Percentiles rank a stretch among this genome's conserved stretches.
These are phyloP conservation scores for Bathynomus jamesi DNA, from an alignment of 1,140 invertebrate genomes.

Conservation along the genomic window DNA sequence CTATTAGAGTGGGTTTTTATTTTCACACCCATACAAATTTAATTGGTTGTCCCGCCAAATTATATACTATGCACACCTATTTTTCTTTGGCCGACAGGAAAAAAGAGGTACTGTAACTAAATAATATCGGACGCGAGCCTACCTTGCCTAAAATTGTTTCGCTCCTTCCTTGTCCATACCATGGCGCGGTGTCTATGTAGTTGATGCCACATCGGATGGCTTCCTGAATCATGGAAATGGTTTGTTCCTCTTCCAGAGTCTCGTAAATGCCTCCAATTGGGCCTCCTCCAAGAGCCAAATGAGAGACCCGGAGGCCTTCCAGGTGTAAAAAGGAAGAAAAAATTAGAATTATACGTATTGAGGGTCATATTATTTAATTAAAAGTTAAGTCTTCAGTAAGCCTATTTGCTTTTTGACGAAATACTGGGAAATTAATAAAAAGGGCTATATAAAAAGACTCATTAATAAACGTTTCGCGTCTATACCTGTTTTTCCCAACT, in stretches of 20 bases:
- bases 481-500: constrained; percentile 43
- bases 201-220: constrained; percentile 74
- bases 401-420: too few species aligned
- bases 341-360: too few species aligned
- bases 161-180: constrained; percentile 61
- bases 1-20: too few species aligned
- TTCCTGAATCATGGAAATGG: constrained; percentile 57
- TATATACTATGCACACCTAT: not conserved
- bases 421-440: too few species aligned
- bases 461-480: too few species aligned
- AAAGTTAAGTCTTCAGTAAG: too few species aligned
- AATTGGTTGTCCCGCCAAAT: too few species aligned
- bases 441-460: too few species aligned
- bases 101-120: not conserved
- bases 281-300: constrained; percentile 50
- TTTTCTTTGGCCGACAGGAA: too few species aligned
- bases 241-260: constrained; percentile 51
- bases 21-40: too few species aligned
- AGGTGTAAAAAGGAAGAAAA: not conserved
- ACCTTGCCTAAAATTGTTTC: constrained; percentile 74
- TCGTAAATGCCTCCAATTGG: constrained; percentile 5
- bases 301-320: constrained; percentile 50
- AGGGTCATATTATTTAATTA: too few species aligned
- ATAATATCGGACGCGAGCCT: constrained; percentile 21
- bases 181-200: constrained; percentile 82